phyloP scores from a whole-genome alignment of 53 echinoderm and acorn worm species.

The Mesocentrotus franciscanus region DNA sequence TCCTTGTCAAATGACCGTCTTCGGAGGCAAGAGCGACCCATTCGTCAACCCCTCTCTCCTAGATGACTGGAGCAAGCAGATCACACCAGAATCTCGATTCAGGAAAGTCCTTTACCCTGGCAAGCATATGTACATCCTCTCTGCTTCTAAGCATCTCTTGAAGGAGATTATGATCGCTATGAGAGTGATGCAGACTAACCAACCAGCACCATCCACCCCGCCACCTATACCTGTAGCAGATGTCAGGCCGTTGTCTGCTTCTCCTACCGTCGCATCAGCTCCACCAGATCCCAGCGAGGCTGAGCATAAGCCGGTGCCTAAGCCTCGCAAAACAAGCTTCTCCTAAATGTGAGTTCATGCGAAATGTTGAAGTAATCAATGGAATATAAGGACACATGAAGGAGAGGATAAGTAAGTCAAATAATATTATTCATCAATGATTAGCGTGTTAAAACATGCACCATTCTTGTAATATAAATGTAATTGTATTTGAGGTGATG shows the following conservation, averaged over 20 bases:
- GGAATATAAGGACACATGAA: background rate
- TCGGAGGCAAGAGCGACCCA: slow-evolving; percentile 91
- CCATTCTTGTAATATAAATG: background rate
- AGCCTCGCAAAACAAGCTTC: slow-evolving; percentile 66
- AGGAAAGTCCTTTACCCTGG: slow-evolving; percentile 85
- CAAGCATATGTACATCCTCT: slow-evolving; percentile 92
- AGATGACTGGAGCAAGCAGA: slow-evolving; percentile 91
- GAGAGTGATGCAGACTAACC: slow-evolving; percentile 61
- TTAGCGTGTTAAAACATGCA: background rate
- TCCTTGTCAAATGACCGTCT: slow-evolving; percentile 82
- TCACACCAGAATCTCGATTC: slow-evolving; percentile 78
- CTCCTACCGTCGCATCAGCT: slow-evolving; percentile 61
- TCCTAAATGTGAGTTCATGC: background rate
- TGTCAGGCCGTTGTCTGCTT: slow-evolving; percentile 20
- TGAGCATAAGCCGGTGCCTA: slow-evolving; percentile 48
- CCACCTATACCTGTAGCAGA: slow-evolving; percentile 35
- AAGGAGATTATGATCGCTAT: slow-evolving; percentile 80
- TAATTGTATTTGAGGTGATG: background rate
- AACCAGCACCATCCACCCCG: slow-evolving; percentile 41
- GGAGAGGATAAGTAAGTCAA: background rate
- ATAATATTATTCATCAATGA: background rate
- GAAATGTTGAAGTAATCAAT: background rate
- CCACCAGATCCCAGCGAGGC: slow-evolving; percentile 53
- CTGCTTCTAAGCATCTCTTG: slow-evolving; percentile 75
- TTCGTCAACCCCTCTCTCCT: slow-evolving; percentile 85